Conservation (phyloP, 2,888 invertebrate species). For the Neocrepidodera transversa region DNA sequence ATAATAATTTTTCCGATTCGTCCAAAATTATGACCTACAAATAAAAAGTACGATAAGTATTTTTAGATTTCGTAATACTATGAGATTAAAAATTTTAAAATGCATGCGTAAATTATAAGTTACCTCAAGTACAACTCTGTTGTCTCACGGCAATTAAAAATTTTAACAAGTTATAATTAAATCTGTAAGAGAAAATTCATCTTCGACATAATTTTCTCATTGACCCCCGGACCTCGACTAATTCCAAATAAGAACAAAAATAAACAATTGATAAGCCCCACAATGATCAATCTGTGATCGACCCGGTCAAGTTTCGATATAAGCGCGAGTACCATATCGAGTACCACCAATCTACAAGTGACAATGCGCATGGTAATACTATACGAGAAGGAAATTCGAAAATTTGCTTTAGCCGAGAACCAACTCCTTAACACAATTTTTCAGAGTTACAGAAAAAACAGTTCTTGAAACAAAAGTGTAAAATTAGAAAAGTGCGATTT, state of each 20-base stretch:
- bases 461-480: neutral
- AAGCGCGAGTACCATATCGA: neutral
- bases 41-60: too few relatives aligned
- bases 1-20: too few relatives aligned
- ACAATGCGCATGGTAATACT: constrained; percentile 35
- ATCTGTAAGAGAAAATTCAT: too few relatives aligned
- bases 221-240: neutral
- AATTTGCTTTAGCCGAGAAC: constrained; percentile 23
- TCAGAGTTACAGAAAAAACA: constrained; percentile 13
- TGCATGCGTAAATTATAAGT: too few relatives aligned
- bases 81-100: too few relatives aligned
- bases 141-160: too few relatives aligned
- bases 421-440: constrained; percentile 23
- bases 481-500: neutral
- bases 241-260: neutral
- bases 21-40: too few relatives aligned
- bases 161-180: too few relatives aligned
- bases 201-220: too few relatives aligned
- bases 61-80: too few relatives aligned
- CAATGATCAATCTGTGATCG: constrained; percentile 1
- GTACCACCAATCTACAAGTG: constrained; percentile 9
- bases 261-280: constrained; percentile 7
- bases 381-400: constrained; percentile 24
- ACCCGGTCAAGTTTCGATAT: constrained; percentile 5
- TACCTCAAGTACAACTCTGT: too few relatives aligned